Evolutionary conservation across 1,140 invertebrate genomes (phyloP).

Genomic region (Popillia japonica): DNA sequence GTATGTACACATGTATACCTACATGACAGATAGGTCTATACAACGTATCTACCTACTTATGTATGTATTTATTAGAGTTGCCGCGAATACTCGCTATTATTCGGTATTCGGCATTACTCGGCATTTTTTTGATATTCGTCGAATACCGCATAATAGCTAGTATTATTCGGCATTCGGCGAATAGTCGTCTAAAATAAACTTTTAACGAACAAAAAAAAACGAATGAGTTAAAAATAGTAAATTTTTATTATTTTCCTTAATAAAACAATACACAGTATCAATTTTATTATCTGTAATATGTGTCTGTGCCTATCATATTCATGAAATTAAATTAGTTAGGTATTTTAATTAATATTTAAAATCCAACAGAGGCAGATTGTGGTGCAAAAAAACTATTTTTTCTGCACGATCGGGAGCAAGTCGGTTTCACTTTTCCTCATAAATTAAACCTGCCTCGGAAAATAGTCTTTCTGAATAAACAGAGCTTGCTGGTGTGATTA

Average conservation of each 20-base stretch:
- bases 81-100: conserved; percentile 13
- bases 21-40: too few species aligned
- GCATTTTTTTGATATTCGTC: conserved; percentile 10
- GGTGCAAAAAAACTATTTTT: conserved; percentile 26
- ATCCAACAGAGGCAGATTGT: not conserved
- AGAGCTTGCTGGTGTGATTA: not conserved
- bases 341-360: conserved; percentile 8
- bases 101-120: conserved; percentile 5
- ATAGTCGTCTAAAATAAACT: not conserved
- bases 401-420: conserved; percentile 17
- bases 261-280: not conserved
- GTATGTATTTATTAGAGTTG: too few species aligned
- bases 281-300: conserved; percentile 5
- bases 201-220: conserved; percentile 7
- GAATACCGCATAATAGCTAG: not conserved
- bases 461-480: conserved; percentile 31
- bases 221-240: not conserved
- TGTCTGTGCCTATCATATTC: not conserved
- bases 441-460: conserved; percentile 1
- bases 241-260: not conserved
- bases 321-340: conserved; percentile 5
- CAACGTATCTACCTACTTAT: too few species aligned
- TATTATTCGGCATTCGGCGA: conserved; percentile 10
- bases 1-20: too few species aligned
- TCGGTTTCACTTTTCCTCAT: conserved; percentile 1